A percentile compares a stretch with the other conserved stretches of the same genome.
These are phyloP conservation scores for Cladopsammia gracilis DNA, from an alignment of 64 coral and sea anemone genomes.

Conservation along the genomic window DNA sequence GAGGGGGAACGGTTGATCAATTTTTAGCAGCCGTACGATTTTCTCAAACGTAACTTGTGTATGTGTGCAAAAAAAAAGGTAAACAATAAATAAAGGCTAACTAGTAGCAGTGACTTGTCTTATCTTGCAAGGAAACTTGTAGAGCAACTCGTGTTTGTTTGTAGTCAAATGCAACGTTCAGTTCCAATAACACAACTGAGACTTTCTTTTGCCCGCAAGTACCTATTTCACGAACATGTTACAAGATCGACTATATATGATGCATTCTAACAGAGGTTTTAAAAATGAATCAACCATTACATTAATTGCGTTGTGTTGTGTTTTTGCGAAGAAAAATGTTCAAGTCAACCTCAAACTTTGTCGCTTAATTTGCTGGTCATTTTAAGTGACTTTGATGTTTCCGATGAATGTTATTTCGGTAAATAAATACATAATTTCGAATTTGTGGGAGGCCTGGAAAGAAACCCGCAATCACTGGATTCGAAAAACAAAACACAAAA, in stretches of 20 bases:
- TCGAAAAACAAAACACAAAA: not conserved
- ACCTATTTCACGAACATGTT: too few species aligned
- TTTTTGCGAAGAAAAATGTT: not conserved
- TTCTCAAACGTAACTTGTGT: not conserved
- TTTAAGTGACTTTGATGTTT: constrained; percentile 29
- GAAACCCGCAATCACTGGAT: not conserved
- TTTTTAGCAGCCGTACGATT: not conserved
- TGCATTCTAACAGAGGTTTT: too few species aligned
- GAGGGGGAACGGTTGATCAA: not conserved
- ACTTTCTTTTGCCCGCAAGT: not conserved
- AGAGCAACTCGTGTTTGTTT: not conserved
- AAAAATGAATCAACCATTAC: too few species aligned
- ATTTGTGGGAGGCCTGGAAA: not conserved
- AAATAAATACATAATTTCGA: not conserved
- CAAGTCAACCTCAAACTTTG: not conserved
- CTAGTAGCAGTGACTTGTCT: not conserved
- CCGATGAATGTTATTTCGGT: constrained; percentile 6
- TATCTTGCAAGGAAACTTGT: not conserved
- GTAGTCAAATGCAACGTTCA: not conserved
- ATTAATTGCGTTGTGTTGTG: not conserved
- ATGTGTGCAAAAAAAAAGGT: not conserved
- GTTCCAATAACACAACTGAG: not conserved
- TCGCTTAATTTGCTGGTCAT: constrained; percentile 7
- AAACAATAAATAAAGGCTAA: not conserved
- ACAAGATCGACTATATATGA: too few species aligned